Base-by-base conservation (phyloP, 2,888 invertebrate species). In the Thelaira solivaga region DNA sequence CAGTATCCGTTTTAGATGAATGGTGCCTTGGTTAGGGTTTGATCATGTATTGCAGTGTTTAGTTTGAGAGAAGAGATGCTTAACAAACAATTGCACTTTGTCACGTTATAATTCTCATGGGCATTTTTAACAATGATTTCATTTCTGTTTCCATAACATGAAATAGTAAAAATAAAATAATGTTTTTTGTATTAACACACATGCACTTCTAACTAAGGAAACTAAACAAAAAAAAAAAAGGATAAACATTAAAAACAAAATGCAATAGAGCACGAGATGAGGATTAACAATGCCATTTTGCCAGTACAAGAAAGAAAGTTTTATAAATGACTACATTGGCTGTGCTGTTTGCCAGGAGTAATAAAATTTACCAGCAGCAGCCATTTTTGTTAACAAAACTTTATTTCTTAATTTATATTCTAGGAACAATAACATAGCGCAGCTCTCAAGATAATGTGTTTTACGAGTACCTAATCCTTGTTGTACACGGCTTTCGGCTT, bases 51-150 rank as follows among this genome's bases (percentile, higher is more conserved):
- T 39, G 13, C 47, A n/a, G 16, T n/a, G 45, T n/a, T n/a, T n/a
- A n/a, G n/a, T n/a, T n/a, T n/a, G n/a, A n/a, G n/a, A n/a, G n/a
- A n/a, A n/a, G n/a, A n/a, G n/a, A n/a, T n/a, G n/a, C 41, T 69
- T 62, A 76, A 76, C 80, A 72, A 61, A 72, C 80, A 81, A 81
- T 80, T 76, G 74, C 80, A 80, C 79, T 79, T 80, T 80, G 77
- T 77, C 77, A 72, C 69, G 73, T 68, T 74, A 67, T 73, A 69
- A 64, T 65, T 74, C 78, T 78, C 78, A 74, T 78, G 78, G 78
- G 78, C 78, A 78, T 78, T 78, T 78, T 78, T 78, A 78, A 53
- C 69, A 73, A 77, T 67, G 72, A 77, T 53, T 69, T 68, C 57
- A 68, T 64, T 69, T 68, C 57, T 57, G 53, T 34, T 55, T 36